These are phyloP conservation scores for Chroicocephalus ridibundus DNA, from an alignment of 2,113 vertebrate genomes.

Conservation along the genomic window DNA sequence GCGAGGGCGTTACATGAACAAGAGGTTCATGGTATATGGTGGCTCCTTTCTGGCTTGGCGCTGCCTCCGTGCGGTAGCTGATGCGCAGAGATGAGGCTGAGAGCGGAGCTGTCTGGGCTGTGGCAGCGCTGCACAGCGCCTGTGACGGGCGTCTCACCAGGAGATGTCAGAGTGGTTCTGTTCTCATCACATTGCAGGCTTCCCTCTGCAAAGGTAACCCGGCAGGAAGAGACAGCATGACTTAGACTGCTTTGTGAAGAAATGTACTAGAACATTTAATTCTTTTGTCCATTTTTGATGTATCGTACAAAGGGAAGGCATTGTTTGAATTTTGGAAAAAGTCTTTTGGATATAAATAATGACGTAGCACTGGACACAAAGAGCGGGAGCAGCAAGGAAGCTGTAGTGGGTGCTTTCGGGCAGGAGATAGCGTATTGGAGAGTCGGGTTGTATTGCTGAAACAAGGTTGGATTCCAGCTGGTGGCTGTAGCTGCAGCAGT, in stretches of 20 bases:
- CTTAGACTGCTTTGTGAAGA: constrained; percentile 18
- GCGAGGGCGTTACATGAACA: not conserved
- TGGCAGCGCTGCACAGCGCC: not conserved
- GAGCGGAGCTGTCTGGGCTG: not conserved
- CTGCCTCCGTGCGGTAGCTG: not conserved
- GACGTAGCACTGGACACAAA: not conserved
- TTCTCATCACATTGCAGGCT: not conserved
- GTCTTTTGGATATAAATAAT: not conserved
- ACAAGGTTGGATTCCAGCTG: not conserved
- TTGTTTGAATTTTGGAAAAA: not conserved
- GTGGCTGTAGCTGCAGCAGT: not conserved
- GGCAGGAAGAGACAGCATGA: not conserved
- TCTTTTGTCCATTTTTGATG: not conserved
- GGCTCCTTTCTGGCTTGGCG: not conserved
- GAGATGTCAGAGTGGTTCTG: constrained; percentile 55
- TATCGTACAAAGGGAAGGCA: not conserved
- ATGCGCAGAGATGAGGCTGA: not conserved
- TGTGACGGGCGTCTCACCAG: constrained; percentile 12
- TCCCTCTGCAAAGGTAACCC: not conserved
- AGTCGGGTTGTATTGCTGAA: not conserved
- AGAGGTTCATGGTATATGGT: not conserved
- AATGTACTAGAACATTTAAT: not conserved
- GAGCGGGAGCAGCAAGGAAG: not conserved
- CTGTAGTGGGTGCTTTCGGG: not conserved
- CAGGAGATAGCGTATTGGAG: not conserved